Evolutionary conservation across 2,888 invertebrate genomes (phyloP).

Genomic region (Machimus atricapillus): DNA sequence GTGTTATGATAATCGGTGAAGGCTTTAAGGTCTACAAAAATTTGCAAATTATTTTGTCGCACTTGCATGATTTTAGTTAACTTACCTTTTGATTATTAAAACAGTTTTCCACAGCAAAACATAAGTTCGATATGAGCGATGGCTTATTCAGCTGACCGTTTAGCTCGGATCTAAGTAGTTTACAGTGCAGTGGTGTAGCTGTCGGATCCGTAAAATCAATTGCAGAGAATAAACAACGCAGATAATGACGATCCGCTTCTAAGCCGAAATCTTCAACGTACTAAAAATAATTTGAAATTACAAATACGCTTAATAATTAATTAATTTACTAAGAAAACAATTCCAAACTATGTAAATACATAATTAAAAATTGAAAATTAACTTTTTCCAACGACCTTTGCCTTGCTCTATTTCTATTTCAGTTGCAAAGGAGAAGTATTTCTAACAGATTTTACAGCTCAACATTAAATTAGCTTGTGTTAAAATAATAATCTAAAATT

Average conservation of each 20-base stretch:
- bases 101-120: slow-evolving; percentile 86
- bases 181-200: slow-evolving; percentile 72
- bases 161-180: slow-evolving; percentile 81
- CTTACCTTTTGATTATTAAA: slow-evolving; percentile 76
- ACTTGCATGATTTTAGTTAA: background rate
- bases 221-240: slow-evolving; percentile 91
- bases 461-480: no score
- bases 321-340: background rate
- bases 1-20: slow-evolving; percentile 79
- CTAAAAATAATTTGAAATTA: slow-evolving; percentile 65
- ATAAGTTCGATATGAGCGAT: slow-evolving; percentile 85
- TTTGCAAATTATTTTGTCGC: slow-evolving; percentile 1
- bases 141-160: slow-evolving; percentile 82
- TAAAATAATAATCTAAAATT: no score
- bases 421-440: no score
- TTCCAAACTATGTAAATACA: no score
- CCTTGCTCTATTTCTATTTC: no score
- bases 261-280: slow-evolving; percentile 90
- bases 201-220: slow-evolving; percentile 79
- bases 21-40: slow-evolving; percentile 74
- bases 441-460: no score
- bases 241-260: slow-evolving; percentile 96
- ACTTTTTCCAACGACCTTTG: no score
- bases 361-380: no score
- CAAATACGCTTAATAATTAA: background rate